A percentile compares a stretch with the other conserved stretches of the same genome.
Conservation (phyloP, 92 coral and sea anemone genomes). For the Actinostola sp. region DNA sequence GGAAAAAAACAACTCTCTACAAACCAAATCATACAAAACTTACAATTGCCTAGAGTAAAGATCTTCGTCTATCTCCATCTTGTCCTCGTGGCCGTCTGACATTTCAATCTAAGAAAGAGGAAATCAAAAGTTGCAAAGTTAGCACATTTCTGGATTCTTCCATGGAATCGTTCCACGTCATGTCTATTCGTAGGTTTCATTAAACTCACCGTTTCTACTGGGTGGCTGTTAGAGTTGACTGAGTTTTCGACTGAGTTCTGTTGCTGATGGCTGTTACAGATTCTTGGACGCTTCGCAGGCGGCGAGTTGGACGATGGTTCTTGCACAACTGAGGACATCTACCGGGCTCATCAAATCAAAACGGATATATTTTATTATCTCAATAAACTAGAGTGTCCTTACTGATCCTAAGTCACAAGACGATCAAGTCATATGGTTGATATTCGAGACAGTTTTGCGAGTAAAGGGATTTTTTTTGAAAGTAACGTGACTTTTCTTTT, state of each 20-base stretch:
- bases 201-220: conserved; percentile 58
- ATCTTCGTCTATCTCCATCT: conserved; percentile 97
- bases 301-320: conserved; percentile 90
- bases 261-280: conserved; percentile 61
- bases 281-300: conserved; percentile 98
- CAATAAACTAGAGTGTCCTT: conserved; percentile 19
- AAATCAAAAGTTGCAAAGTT: conserved; percentile 6
- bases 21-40: conserved; percentile 23
- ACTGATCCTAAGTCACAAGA: not conserved
- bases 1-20: not conserved
- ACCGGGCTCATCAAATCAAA: conserved; percentile 92
- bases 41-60: conserved; percentile 98
- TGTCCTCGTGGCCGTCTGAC: conserved; percentile 65
- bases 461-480: not conserved
- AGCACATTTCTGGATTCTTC: conserved; percentile 35
- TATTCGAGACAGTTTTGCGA: not conserved
- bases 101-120: conserved; percentile 45
- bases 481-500: not conserved
- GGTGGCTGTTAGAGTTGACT: conserved; percentile 76
- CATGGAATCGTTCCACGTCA: conserved; percentile 10
- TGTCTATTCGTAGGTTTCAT: conserved; percentile 1
- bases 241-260: conserved; percentile 68
- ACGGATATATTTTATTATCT: conserved; percentile 20
- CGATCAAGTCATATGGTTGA: not conserved
- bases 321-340: conserved; percentile 99